Base-by-base conservation (phyloP, 2,888 invertebrate genomes). In the Amblyteles armatorius region DNA sequence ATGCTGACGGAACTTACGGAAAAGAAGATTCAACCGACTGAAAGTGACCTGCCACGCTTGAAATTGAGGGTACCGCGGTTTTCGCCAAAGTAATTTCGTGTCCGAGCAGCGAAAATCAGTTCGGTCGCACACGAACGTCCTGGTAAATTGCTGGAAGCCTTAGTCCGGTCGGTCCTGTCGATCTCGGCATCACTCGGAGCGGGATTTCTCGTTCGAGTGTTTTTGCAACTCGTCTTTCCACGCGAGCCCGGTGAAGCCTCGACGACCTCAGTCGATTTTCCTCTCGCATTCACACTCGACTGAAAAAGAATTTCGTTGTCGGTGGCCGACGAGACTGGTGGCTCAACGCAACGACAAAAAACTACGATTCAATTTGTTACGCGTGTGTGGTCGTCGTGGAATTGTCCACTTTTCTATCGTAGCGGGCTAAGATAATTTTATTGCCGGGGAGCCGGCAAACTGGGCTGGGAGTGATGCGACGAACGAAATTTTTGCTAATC, bases 131-230 rank as follows among this genome's bases (percentile, higher is more conserved):
- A 76, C 76, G 82, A 74, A 85, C 74, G 74, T 67, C 22, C 76
- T 76, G 71, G 82, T 79, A 82, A 76, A 85, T 85, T 82, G 79
- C 82, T 79, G 67, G 82, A 82, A 82, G 82, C 67, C 60, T 29
- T 26, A 29, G 79, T 85, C 71, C 72, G 57, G 57, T 71, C 60
- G 50, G 52, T 69, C 40, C 74, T 74, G 76, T 71, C 74, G 65
- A 57, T 72, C 77, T 79, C 73, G 60, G 71, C 74, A 76, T 74
- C 78, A 55, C 78, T 74, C 71, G 74, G 65, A 71, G 26, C 80
- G 77, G 40, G 40, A 84, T 84, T 84, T 84, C 72, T 80, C 84
- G 68, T 67, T 71, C 76, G 55, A 48, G 52, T 72, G 80, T 79
- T 79, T 80, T 19, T 76, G 55, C 68, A 16, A 33, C 50, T 60